Conservation (phyloP, 2,797 vertebrate species). For the Choloepus didactylus region DNA sequence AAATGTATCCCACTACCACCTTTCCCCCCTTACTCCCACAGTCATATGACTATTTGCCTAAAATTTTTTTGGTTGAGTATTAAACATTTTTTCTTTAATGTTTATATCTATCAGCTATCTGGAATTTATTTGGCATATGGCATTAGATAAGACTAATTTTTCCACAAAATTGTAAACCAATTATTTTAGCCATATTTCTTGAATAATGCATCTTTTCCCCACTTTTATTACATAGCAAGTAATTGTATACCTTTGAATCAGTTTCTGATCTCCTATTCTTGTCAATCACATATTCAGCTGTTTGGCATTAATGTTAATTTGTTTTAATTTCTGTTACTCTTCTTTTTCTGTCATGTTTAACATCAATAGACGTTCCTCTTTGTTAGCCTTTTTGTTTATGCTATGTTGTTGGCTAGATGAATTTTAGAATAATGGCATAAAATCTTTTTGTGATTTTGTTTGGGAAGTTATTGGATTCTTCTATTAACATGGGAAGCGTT, state of each 20-base stretch:
- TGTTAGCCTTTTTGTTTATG: neutral
- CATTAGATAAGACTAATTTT: neutral
- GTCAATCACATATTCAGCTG: neutral
- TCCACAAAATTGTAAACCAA: neutral
- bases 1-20: too few relatives aligned
- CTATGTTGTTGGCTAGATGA: neutral
- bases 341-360: neutral
- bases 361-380: neutral
- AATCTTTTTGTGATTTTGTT: neutral
- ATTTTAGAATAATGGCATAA: neutral
- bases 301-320: neutral
- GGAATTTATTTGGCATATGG: neutral
- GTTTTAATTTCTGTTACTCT: neutral
- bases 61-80: neutral
- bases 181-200: neutral
- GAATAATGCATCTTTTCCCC: neutral
- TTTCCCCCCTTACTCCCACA: neutral
- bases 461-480: neutral
- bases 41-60: neutral
- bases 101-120: neutral
- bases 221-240: neutral
- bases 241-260: neutral
- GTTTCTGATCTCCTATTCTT: neutral
- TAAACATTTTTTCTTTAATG: neutral
- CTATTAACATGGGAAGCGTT: neutral